Evolutionary conservation across 2,888 invertebrate species (phyloP), one percentile per base, ranked within the genome.

Genomic region (Drosophila seclusa): DNA sequence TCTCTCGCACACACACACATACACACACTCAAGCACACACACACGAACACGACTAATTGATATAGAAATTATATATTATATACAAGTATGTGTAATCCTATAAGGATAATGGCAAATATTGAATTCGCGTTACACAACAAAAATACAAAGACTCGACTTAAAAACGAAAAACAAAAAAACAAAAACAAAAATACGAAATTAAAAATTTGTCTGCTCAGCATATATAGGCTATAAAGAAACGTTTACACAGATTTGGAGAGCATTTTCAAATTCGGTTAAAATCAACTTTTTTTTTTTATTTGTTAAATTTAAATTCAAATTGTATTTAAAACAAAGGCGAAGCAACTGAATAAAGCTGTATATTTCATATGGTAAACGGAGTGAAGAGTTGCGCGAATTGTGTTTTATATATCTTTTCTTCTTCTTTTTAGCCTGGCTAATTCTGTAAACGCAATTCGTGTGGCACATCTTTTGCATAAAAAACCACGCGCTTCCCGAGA

Each of bases 281-380:
- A 50, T n/a, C 11, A 1, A 50, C 29, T 42, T 75, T 75, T 68
- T 70, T 67, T 24, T 60, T 57, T 73, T 69, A 75, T 77, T 88
- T 83, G 68, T 24, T 71, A 78, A 72, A 69, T 79, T 70, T 63
- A 75, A 83, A 68, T 59, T 68, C 48, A 66, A 80, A 71, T 68
- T 86, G 85, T 86, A 86, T 89, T 85, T 74, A 82, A 82, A 75
- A 57, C 69, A 75, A 70, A 50, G 49, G 65, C 76, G 66, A 71
- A 75, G 63, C 61, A 84, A 88, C 66, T 88, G 83, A 85, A 90
- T 85, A 89, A 90, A 85, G 86, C 84, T 87, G 88, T 84, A 76
- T 89, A 85, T 86, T 85, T 90, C 83, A 86, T 90, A 86, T 89
- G 84, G 84, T 89, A 90, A 85, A 57, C 55, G 32, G 50, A 38